phyloP scores from a whole-genome alignment of 2,113 vertebrate species.

The Gracilinanus agilis region DNA sequence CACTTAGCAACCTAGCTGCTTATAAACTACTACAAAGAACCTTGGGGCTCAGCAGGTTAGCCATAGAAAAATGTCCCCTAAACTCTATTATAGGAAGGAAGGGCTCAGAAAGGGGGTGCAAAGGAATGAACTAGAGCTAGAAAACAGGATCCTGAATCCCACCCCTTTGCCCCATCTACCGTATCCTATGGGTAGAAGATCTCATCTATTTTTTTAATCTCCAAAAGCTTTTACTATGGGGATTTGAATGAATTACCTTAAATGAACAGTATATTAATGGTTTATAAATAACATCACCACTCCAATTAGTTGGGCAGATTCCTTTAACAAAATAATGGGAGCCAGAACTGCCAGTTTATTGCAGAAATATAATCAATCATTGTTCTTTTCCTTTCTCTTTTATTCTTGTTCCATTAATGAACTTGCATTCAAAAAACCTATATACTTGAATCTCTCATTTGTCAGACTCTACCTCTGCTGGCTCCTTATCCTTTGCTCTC shows the following conservation, averaged over 20 bases:
- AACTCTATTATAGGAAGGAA: background rate
- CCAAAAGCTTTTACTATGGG: background rate
- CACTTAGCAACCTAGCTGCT: background rate
- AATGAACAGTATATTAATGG: background rate
- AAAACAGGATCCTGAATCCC: background rate
- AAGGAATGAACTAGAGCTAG: background rate
- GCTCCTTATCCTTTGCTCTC: background rate
- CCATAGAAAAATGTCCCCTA: background rate
- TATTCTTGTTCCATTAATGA: slow-evolving; percentile 16
- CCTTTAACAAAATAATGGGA: background rate
- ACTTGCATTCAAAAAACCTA: background rate
- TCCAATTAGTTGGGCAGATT: background rate
- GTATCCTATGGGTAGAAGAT: background rate
- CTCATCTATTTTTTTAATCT: background rate
- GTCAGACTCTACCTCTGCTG: background rate
- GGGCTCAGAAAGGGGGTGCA: slow-evolving; percentile 6
- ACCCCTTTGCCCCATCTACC: background rate
- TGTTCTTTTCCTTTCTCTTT: background rate
- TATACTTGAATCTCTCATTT: slow-evolving; percentile 12
- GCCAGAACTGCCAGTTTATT: background rate
- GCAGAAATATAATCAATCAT: background rate
- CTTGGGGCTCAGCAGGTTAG: background rate
- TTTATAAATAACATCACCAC: slow-evolving; percentile 10
- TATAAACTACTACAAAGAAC: background rate
- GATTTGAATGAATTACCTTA: background rate